A percentile compares a stretch with the other conserved stretches of the same genome.
These are phyloP conservation scores for Rhyacichthys aspro DNA, from an alignment of 2,797 vertebrate species.

Conservation along the genomic window DNA sequence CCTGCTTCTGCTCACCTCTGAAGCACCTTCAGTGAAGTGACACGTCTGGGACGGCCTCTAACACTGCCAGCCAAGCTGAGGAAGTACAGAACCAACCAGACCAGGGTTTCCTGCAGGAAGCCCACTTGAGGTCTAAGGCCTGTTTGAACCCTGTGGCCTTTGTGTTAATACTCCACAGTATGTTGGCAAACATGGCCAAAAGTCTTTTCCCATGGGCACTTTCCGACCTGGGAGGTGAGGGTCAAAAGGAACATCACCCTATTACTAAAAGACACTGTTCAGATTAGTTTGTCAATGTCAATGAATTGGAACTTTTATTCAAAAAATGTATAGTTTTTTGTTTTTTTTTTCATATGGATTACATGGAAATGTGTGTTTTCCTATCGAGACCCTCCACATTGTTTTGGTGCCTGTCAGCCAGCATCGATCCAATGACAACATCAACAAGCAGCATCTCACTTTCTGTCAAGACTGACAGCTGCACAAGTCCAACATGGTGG, in stretches of 20 bases:
- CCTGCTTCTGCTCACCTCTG: conserved; percentile 60
- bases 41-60: conserved; percentile 48
- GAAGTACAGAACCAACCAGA: conserved; percentile 59
- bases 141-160: conserved; percentile 59
- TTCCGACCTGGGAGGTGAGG: conserved; percentile 29
- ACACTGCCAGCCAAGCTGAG: conserved; percentile 55
- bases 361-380: too few species aligned
- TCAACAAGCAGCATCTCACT: not conserved
- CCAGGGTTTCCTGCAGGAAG: conserved; percentile 52
- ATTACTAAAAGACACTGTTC: not conserved
- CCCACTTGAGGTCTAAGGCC: conserved; percentile 33
- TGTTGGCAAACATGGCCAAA: conserved; percentile 42
- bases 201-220: conserved; percentile 27
- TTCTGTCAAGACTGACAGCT: conserved; percentile 6
- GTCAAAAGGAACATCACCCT: not conserved
- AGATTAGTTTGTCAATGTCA: too few species aligned
- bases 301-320: too few species aligned
- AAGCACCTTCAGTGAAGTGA: conserved; percentile 47
- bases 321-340: too few species aligned
- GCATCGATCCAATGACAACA: conserved; percentile 5
- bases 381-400: not conserved
- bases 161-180: conserved; percentile 43
- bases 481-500: not conserved
- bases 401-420: not conserved
- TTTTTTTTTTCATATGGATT: too few species aligned